These are phyloP conservation scores for Ischnura elegans DNA, from an alignment of 2,888 invertebrate genomes.

Conservation along the genomic window DNA sequence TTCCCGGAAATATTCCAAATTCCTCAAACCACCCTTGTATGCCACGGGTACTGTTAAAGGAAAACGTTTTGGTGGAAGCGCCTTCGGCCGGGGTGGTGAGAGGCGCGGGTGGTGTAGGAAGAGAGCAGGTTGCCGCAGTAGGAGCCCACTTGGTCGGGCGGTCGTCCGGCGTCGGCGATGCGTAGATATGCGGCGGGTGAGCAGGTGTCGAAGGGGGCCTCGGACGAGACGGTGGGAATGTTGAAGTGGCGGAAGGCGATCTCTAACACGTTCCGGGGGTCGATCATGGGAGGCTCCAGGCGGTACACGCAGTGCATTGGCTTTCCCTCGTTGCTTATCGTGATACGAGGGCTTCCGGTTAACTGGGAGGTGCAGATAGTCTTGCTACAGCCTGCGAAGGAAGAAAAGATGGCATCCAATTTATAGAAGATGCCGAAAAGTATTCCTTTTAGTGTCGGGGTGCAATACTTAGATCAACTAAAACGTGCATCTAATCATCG, in stretches of 20 bases:
- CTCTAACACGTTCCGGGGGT: slow-evolving; percentile 36
- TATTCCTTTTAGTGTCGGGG: too few species aligned
- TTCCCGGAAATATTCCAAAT: too few species aligned
- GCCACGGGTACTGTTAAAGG: too few species aligned
- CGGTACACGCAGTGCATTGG: slow-evolving; percentile 49
- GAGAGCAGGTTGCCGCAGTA: slow-evolving; percentile 41
- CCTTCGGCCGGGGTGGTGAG: background rate
- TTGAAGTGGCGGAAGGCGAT: slow-evolving; percentile 56
- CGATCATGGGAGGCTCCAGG: background rate
- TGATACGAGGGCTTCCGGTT: slow-evolving; percentile 49
- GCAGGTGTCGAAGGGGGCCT: background rate
- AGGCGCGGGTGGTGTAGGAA: background rate
- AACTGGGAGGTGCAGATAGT: slow-evolving; percentile 39
- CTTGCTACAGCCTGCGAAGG: slow-evolving; percentile 37
- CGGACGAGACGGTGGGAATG: background rate
- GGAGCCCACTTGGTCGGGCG: background rate
- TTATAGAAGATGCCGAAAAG: background rate
- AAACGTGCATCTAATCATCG: too few species aligned
- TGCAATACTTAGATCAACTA: too few species aligned
- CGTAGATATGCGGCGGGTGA: background rate
- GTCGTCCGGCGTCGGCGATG: slow-evolving; percentile 46
- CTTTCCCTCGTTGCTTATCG: background rate
- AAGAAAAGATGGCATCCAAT: background rate
- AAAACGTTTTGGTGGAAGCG: slow-evolving; percentile 48
- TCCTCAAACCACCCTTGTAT: too few species aligned